Percentiles rank a stretch among this genome's conserved stretches.
These are phyloP conservation scores for Branchinecta sandiegonensis DNA, from an alignment of 2,888 invertebrate species.

Conservation along the genomic window DNA sequence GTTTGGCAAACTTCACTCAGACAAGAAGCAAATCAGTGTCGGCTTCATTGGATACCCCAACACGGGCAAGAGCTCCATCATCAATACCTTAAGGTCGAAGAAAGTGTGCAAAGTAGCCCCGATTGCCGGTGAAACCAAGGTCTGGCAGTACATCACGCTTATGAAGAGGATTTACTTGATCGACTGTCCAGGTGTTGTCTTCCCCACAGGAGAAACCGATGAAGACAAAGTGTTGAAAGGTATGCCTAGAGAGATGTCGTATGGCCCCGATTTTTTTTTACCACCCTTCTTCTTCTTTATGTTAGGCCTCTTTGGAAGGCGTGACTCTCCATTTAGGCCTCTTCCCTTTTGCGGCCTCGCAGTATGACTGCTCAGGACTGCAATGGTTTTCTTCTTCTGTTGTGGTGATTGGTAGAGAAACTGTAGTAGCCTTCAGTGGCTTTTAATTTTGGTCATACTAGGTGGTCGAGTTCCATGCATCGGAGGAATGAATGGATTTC, in stretches of 20 bases:
- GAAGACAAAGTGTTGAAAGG: slow-evolving; percentile 42
- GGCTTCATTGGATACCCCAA: slow-evolving; percentile 99
- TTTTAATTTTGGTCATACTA: no score
- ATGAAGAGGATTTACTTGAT: slow-evolving; percentile 94
- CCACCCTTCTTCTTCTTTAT: no score
- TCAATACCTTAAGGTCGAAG: slow-evolving; percentile 85
- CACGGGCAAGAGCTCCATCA: slow-evolving; percentile 95
- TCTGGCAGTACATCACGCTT: slow-evolving; percentile 98
- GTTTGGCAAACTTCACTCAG: slow-evolving; percentile 82
- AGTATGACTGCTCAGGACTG: no score
- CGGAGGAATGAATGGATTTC: no score
- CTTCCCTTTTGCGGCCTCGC: no score
- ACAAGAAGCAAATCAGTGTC: slow-evolving; percentile 96
- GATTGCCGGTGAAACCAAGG: slow-evolving; percentile 92
- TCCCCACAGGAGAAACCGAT: slow-evolving; percentile 80
- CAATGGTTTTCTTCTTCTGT: no score
- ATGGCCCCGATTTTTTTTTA: background rate
- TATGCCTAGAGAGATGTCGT: background rate
- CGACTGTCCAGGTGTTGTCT: slow-evolving; percentile 91
- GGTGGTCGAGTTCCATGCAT: no score
- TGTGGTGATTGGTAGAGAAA: no score
- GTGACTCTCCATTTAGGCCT: no score
- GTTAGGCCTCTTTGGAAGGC: no score
- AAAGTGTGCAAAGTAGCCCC: slow-evolving; percentile 98
- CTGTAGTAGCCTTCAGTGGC: no score